Conservation (phyloP, 1,140 invertebrate species). For the Dufourea novaeangliae region DNA sequence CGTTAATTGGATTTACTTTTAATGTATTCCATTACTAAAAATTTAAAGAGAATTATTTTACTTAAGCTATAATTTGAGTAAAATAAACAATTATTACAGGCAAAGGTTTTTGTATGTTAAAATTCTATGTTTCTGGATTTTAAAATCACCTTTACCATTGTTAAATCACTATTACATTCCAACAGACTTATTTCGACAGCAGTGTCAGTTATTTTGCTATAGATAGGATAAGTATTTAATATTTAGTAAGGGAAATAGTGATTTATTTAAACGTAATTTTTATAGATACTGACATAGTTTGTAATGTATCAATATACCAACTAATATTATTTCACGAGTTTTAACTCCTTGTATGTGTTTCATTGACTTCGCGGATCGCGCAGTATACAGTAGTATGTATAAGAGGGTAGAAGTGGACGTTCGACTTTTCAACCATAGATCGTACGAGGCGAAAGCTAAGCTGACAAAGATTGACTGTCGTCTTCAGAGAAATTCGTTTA, state of each 20-base stretch:
- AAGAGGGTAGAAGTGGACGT: conserved; percentile 12
- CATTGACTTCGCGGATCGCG: conserved; percentile 7
- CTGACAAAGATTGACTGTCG: not conserved
- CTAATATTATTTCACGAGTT: not conserved
- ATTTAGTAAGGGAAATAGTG: not conserved
- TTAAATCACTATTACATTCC: not conserved
- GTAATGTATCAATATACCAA: not conserved
- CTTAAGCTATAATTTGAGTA: no score
- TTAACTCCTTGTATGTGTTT: conserved; percentile 4
- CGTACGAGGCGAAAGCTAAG: conserved; percentile 34
- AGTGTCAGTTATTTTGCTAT: not conserved
- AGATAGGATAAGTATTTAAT: not conserved
- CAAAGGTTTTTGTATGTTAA: no score
- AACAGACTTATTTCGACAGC: not conserved
- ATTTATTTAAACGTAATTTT: not conserved
- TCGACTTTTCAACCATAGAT: conserved; percentile 32
- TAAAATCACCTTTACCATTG: no score
- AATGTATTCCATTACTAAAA: no score
- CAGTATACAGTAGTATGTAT: no score
- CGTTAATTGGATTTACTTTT: no score
- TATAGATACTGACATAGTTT: not conserved
- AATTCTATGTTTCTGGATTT: no score
- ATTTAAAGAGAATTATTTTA: no score
- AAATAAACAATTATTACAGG: no score
- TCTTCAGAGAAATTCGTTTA: not conserved